phyloP scores from a whole-genome alignment of 2,888 invertebrate species.

The Caenorhabditis wallacei region DNA sequence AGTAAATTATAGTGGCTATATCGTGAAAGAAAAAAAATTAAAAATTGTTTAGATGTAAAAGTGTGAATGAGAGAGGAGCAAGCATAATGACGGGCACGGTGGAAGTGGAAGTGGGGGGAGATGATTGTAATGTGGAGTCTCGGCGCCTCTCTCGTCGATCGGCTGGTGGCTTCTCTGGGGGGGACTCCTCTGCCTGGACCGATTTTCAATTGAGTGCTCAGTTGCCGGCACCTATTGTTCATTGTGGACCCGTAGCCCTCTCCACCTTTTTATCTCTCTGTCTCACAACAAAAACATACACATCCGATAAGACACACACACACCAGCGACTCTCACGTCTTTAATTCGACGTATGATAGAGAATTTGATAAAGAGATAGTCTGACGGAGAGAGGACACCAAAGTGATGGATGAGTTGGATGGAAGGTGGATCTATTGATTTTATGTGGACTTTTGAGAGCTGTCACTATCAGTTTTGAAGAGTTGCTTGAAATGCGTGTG shows the following conservation, averaged over 20 bases:
- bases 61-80: constrained; percentile 65
- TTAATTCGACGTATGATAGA: constrained; percentile 55
- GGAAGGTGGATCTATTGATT: constrained; percentile 45
- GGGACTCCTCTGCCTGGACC: constrained; percentile 11
- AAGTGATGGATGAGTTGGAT: constrained; percentile 45
- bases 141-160: constrained; percentile 50
- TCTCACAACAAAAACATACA: constrained; percentile 57
- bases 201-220: constrained; percentile 52
- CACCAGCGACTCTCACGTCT: constrained; percentile 7
- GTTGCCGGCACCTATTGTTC: constrained; percentile 57
- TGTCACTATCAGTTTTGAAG: constrained; percentile 45
- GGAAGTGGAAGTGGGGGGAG: constrained; percentile 35
- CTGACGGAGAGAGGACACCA: constrained; percentile 27
- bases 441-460: constrained; percentile 50
- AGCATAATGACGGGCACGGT: constrained; percentile 62
- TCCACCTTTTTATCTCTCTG: constrained; percentile 50
- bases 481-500: constrained; percentile 39
- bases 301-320: constrained; percentile 7
- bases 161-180: constrained; percentile 17
- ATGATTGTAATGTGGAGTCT: constrained; percentile 66
- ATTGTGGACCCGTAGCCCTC: constrained; percentile 42
- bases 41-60: constrained; percentile 57
- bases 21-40: constrained; percentile 25
- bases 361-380: constrained; percentile 40
- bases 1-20: not conserved